Percentiles rank a stretch among this genome's conserved stretches.
Evolutionary conservation across 2,888 invertebrate species (phyloP).

Genomic region (Ornithoptera alexandrae): DNA sequence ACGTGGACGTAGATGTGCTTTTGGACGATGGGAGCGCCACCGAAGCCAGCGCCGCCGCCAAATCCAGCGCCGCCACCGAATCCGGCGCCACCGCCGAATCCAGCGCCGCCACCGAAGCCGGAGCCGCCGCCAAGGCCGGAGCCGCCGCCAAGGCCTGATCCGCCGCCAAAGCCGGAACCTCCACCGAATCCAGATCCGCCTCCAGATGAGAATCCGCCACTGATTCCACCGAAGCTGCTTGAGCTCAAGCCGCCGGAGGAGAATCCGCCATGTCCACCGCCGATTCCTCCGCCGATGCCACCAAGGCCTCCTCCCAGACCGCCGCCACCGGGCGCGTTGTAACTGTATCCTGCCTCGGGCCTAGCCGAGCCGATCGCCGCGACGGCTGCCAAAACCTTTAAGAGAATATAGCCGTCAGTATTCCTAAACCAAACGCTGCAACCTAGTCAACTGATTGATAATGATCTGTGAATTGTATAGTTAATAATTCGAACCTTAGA

Average conservation of each 20-base stretch:
- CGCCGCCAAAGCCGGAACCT: conserved; percentile 45
- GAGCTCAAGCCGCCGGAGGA: conserved; percentile 50
- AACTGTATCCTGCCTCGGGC: conserved; percentile 82
- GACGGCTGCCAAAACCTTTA: conserved; percentile 76
- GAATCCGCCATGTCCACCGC: conserved; percentile 50
- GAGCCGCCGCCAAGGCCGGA: conserved; percentile 46
- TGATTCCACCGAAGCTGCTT: conserved; percentile 55
- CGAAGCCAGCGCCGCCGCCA: conserved; percentile 65
- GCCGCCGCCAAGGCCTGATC: conserved; percentile 46
- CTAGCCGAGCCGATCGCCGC: conserved; percentile 80
- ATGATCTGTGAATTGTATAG: conserved; percentile 21
- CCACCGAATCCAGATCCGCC: conserved; percentile 39
- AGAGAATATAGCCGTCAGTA: conserved; percentile 37
- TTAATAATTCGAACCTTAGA: background rate
- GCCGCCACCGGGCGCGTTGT: conserved; percentile 73
- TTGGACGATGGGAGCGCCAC: conserved; percentile 82
- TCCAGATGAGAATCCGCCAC: conserved; percentile 49
- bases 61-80: conserved; percentile 57
- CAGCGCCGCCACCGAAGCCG: conserved; percentile 40
- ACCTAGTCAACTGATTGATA: background rate
- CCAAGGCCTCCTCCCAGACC: conserved; percentile 51
- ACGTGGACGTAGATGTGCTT: conserved; percentile 92
- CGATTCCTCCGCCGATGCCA: conserved; percentile 49
- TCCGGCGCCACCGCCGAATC: conserved; percentile 48
- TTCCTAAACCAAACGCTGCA: background rate